phyloP scores from a whole-genome alignment of 1,140 invertebrate genomes.

The Zaprionus ornatus region DNA sequence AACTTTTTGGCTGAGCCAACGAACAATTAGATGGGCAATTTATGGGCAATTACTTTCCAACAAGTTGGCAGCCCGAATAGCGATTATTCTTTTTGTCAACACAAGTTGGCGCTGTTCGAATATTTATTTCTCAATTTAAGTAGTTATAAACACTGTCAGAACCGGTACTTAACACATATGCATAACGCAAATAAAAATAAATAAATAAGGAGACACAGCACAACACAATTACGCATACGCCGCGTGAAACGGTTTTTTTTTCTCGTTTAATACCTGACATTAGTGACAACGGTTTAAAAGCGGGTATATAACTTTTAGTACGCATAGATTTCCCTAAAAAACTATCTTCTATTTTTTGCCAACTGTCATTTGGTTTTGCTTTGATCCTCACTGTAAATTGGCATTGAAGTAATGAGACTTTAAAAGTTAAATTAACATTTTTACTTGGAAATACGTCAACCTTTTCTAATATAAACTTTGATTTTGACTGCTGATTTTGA shows the following conservation, averaged over 20 bases:
- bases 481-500: too few species aligned
- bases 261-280: background rate
- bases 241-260: background rate
- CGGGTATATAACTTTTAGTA: background rate
- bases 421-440: too few species aligned
- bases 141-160: slow-evolving; percentile 24
- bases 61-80: slow-evolving; percentile 28
- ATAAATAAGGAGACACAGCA: background rate
- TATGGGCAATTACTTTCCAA: slow-evolving; percentile 11
- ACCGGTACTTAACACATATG: slow-evolving; percentile 18
- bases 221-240: background rate
- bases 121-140: slow-evolving; percentile 27
- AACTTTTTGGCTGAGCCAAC: background rate
- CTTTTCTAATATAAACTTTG: too few species aligned
- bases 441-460: too few species aligned
- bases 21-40: slow-evolving; percentile 27
- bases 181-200: slow-evolving; percentile 2
- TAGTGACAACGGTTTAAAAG: background rate
- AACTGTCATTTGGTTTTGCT: too few species aligned
- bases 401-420: too few species aligned
- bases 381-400: too few species aligned
- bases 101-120: background rate
- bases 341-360: background rate
- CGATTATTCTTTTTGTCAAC: slow-evolving; percentile 31
- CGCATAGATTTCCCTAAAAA: background rate